Evolutionary conservation across 2,888 invertebrate species (phyloP).

Genomic region (Anoncus sp.): DNA sequence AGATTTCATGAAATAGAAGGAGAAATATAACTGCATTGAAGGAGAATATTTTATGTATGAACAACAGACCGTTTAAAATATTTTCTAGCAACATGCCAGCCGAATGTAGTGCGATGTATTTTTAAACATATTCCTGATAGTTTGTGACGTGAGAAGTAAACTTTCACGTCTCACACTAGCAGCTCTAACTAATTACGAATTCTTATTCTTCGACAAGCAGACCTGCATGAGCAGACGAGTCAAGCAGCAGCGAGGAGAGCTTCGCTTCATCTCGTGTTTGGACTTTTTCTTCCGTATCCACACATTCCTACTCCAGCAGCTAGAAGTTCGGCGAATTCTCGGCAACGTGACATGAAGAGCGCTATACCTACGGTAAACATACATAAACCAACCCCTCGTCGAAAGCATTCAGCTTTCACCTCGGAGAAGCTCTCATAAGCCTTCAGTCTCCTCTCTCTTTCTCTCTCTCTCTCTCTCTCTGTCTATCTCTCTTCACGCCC

Average conservation of each 20-base stretch:
- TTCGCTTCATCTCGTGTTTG: neutral
- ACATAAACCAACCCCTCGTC: conserved; percentile 16
- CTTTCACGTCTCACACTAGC: too few species aligned
- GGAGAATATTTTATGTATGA: too few species aligned
- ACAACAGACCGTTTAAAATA: too few species aligned
- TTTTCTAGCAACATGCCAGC: too few species aligned
- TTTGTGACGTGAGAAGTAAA: too few species aligned
- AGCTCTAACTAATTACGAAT: conserved; percentile 3
- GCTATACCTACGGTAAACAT: conserved; percentile 25
- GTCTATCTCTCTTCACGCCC: conserved; percentile 32
- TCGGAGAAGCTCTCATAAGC: conserved; percentile 8
- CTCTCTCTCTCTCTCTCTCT: conserved; percentile 28
- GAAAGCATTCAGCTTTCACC: conserved; percentile 21
- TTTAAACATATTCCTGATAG: neutral
- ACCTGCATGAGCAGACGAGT: neutral
- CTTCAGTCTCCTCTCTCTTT: conserved; percentile 22
- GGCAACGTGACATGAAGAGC: neutral
- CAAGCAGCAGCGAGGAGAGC: neutral
- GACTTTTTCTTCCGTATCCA: neutral
- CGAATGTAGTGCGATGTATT: neutral
- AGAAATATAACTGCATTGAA: too few species aligned
- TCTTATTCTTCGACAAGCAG: neutral
- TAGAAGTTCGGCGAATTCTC: conserved; percentile 2
- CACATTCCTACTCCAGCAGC: neutral
- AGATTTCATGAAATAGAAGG: too few species aligned